Base-by-base conservation (phyloP, 2,113 vertebrate genomes). In the Psephotus haematonotus region DNA sequence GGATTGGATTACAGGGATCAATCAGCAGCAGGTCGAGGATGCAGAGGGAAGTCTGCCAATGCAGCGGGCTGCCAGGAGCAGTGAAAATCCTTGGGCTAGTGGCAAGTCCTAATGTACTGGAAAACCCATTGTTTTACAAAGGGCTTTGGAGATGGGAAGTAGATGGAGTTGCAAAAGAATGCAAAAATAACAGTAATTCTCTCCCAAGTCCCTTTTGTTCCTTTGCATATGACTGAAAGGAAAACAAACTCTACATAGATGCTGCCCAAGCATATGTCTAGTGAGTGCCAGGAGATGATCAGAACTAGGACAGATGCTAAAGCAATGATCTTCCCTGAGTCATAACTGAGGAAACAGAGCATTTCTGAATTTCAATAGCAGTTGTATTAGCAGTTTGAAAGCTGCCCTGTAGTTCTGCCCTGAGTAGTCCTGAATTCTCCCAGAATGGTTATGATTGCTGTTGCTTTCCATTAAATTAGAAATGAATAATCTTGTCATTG, bases 1-100 rank as follows among this genome's bases (percentile, higher is more conserved):
- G 95, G 94, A 97, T 97, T 97, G 95, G 96, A 97, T 97, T 97
- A 97, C 75, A 0, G 84, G 93, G 96, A 98, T 98, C 97, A 97
- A 97, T 98, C 98, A 97, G 96, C 97, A 96, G 95, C 64, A 85
- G 75, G 95, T 97, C 87, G 92, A 94, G 96, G 90, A 65, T 96
- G 95, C 93, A 90, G 94, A 95, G 95, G 96, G 96, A 97, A 90
- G 17, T 87, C 39, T 93, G 92, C 97, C 97, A 98, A 77, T 46
- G 79, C 39, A 95, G 76, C 0, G 5, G 39, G 71, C 88, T 98
- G 97, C 95, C 97, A 98, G 97, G 88, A 98, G 43, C 87, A 91
- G 82, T 4, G 25, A 97, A 96, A 97, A 97, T 96, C 96, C 94
- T 95, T 93, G 92, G 90, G 85, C 92, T 93, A 93, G 95, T 90